A percentile compares a stretch with the other conserved stretches of the same genome.
Evolutionary conservation across 2,113 vertebrate genomes (phyloP).

Genomic region (Tetrax tetrax): DNA sequence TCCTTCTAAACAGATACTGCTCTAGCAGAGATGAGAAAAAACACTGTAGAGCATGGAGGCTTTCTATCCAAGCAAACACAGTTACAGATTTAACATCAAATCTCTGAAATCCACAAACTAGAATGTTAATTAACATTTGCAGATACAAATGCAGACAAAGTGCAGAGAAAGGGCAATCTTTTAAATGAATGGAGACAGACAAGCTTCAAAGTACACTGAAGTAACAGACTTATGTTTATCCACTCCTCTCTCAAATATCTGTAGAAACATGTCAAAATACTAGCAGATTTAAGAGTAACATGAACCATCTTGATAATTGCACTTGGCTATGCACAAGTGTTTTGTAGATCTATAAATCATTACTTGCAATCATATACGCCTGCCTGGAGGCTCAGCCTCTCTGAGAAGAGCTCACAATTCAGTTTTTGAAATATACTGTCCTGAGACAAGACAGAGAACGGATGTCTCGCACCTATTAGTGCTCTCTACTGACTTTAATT

Average conservation of each 20-base stretch:
- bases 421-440: neutral
- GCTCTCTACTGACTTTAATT: neutral
- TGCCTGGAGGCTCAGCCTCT: neutral
- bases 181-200: neutral
- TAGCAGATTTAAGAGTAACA: neutral
- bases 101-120: neutral
- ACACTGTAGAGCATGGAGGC: no score
- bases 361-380: neutral
- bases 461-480: neutral
- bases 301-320: neutral
- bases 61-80: neutral
- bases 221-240: neutral
- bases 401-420: neutral
- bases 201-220: neutral
- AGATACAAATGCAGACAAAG: neutral
- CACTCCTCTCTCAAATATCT: neutral
- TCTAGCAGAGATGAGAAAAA: neutral
- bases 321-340: neutral
- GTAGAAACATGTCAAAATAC: conserved; percentile 3
- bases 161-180: neutral
- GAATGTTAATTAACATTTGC: neutral
- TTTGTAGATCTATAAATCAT: neutral
- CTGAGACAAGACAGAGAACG: neutral
- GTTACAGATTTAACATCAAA: neutral
- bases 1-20: neutral